These are phyloP conservation scores for Gallinago nigripennis DNA, from an alignment of 2,797 vertebrate species.

Conservation along the genomic window DNA sequence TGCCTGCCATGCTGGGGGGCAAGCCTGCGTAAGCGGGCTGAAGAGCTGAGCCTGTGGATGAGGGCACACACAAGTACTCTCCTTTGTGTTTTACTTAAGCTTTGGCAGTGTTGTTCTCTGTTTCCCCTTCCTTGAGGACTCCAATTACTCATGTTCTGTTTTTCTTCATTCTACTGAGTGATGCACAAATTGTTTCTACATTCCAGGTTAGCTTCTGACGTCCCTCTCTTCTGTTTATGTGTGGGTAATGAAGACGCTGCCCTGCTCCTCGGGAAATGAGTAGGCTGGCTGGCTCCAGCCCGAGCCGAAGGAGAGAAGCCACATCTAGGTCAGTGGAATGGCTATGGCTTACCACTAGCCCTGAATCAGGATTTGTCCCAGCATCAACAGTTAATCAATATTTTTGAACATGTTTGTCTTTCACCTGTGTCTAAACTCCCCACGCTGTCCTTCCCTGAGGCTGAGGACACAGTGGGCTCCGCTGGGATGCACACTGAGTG, in stretches of 20 bases:
- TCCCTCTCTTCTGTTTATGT: not conserved
- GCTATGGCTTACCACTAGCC: not conserved
- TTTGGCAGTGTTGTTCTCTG: not conserved
- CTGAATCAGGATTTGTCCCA: not conserved
- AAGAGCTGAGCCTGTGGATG: not conserved
- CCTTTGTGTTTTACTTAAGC: not conserved
- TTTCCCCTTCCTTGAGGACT: constrained; percentile 13
- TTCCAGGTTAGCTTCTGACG: not conserved
- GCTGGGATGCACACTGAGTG: not conserved
- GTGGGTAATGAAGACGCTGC: not conserved
- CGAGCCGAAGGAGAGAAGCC: not conserved
- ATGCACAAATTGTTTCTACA: not conserved
- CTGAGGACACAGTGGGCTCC: not conserved
- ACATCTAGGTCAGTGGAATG: not conserved
- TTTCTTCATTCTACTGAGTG: not conserved
- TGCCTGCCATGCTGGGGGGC: fast-evolving
- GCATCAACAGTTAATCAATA: not conserved
- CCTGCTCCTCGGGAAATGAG: not conserved
- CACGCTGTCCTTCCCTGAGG: not conserved
- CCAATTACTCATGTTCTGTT: not conserved
- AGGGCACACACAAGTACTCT: not conserved
- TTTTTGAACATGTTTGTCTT: not conserved
- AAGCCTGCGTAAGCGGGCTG: not conserved
- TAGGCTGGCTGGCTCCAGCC: not conserved
- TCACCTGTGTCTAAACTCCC: not conserved